Percentiles rank a stretch among this genome's conserved stretches.
These are phyloP conservation scores for Sminthurinus aureus DNA, from an alignment of 2,888 invertebrate genomes.

Conservation along the genomic window DNA sequence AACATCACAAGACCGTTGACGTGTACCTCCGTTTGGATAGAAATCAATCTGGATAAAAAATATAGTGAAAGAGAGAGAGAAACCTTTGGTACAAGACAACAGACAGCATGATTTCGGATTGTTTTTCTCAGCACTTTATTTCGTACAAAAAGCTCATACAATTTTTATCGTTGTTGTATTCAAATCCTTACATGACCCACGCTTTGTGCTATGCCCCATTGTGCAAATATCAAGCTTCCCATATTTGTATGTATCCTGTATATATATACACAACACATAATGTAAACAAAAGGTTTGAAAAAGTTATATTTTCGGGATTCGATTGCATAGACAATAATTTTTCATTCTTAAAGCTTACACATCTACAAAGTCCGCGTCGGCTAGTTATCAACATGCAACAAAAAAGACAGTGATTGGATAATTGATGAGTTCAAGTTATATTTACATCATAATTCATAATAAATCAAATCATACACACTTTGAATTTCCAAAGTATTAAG, in stretches of 20 bases:
- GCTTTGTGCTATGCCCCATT: slow-evolving; percentile 48
- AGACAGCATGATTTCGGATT: background rate
- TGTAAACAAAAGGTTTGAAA: too few relatives aligned
- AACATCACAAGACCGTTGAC: slow-evolving; percentile 53
- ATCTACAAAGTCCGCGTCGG: slow-evolving; percentile 77
- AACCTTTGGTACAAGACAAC: background rate
- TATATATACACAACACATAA: too few relatives aligned
- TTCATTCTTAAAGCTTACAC: slow-evolving; percentile 61
- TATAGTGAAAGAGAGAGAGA: too few relatives aligned
- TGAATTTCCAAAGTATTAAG: background rate
- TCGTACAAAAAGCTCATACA: background rate
- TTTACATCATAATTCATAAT: too few relatives aligned
- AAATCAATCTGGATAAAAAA: slow-evolving; percentile 20
- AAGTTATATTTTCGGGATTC: too few relatives aligned
- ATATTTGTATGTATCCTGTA: slow-evolving; percentile 49
- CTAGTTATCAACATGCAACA: slow-evolving; percentile 49
- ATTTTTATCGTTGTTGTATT: background rate
- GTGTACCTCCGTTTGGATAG: slow-evolving; percentile 49
- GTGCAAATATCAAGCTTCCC: slow-evolving; percentile 50
- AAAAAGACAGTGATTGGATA: too few relatives aligned
- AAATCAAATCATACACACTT: too few relatives aligned
- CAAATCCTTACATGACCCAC: slow-evolving; percentile 45
- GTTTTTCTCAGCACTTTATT: background rate
- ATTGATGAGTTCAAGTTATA: too few relatives aligned
- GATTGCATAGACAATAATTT: too few relatives aligned